Base-by-base conservation (phyloP, 2,888 invertebrate genomes). In the Subacronicta megacephala region DNA sequence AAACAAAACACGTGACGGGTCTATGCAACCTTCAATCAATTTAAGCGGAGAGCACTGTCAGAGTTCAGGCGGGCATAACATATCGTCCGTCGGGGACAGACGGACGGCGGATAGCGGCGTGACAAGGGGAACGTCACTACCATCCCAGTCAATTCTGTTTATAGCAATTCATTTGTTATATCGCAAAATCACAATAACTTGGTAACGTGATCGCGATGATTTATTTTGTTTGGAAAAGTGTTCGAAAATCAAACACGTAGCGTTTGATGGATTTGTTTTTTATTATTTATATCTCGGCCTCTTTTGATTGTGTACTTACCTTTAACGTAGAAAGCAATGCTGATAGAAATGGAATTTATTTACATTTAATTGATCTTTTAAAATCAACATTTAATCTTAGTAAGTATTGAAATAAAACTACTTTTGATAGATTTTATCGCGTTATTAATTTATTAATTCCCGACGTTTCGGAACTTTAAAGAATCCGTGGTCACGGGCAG, bases 51-150 rank as follows among this genome's bases (percentile, higher is more conserved):
- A 65, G 73, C 61, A 72, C 77, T 78, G 83, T 84, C 82, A 82
- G 75, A 80, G 82, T 82, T 85, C 84, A 82, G 84, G 78, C 72
- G 79, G 74, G 83, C 86, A 81, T 85, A 80, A 83, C 86, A 80
- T 78, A 85, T 82, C 83, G 80, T 72, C 72, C 78, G 85, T 84
- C 84, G 80, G 75, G 77, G 79, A 72, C 85, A 85, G 84, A 64
- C 76, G 51, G 62, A 68, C 68, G 66, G 47, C 65, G 61, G 73
- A 75, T 63, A 65, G 64, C 71, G 57, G 69, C 78, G 74, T 83
- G 83, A 82, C 83, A 76, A 82, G 78, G 84, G 85, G 85, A 57
- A 82, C 73, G 82, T 85, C 84, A 85, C 72, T 58, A 75, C 66
- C 63, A 75, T 72, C 75, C 67, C 63, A 75, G 63, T 75, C 72